Conservation (phyloP, 2,797 vertebrate genomes). For the Apogon hyalosoma region DNA sequence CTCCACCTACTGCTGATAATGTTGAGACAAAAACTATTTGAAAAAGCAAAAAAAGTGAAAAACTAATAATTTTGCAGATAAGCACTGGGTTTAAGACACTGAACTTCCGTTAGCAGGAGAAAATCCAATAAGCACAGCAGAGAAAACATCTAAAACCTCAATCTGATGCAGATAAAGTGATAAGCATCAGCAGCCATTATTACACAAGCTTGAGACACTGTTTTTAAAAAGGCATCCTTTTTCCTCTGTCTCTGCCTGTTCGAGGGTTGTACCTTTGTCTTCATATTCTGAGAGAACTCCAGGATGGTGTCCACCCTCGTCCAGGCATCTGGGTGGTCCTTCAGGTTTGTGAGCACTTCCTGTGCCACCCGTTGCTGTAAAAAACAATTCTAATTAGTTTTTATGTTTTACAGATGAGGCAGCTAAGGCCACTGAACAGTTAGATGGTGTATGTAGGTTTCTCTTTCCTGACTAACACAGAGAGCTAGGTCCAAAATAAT, state of each 20-base stretch:
- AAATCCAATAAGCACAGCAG: constrained; percentile 7
- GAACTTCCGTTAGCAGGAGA: not conserved
- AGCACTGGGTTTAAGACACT: constrained; percentile 1
- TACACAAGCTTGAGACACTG: not conserved
- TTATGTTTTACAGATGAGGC: too few relatives aligned
- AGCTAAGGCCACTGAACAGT: too few relatives aligned
- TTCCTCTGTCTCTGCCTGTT: not conserved
- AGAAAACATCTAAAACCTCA: constrained; percentile 1
- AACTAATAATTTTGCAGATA: not conserved
- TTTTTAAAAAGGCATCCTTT: not conserved
- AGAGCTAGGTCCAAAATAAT: too few relatives aligned
- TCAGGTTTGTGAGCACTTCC: constrained; percentile 97
- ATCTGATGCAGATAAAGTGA: constrained; percentile 16
- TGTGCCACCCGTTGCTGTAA: constrained; percentile 96
- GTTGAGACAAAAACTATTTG: not conserved
- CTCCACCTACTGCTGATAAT: not conserved
- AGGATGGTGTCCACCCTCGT: constrained; percentile 98
- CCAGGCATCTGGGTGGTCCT: constrained; percentile 98
- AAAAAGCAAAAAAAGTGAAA: not conserved
- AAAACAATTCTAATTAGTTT: not conserved
- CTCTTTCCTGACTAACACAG: too few relatives aligned
- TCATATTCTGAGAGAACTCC: constrained; percentile 99
- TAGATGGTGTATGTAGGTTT: too few relatives aligned
- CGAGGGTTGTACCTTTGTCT: constrained; percentile 91
- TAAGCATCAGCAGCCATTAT: constrained; percentile 17